phyloP scores from a whole-genome alignment of 2,113 vertebrate genomes.

The Tupaia chinensis region DNA sequence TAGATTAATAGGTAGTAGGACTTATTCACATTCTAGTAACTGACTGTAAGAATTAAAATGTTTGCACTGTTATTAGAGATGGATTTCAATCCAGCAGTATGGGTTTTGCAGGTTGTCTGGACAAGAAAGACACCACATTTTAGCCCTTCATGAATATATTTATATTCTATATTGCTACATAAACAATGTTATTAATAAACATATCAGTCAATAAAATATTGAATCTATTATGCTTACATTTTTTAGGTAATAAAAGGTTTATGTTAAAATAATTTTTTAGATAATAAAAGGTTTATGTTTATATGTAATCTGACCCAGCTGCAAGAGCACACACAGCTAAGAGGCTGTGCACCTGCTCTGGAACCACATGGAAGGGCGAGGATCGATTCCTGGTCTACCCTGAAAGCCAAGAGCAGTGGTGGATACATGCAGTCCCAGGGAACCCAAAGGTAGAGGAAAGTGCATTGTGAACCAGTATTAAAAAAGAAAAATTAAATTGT shows the following conservation, averaged over 20 bases:
- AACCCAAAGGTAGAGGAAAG: too few relatives aligned
- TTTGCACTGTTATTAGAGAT: neutral
- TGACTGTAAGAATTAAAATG: neutral
- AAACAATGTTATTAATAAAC: neutral
- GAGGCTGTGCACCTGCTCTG: too few relatives aligned
- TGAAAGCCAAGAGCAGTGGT: too few relatives aligned
- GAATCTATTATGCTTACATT: neutral
- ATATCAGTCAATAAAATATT: neutral
- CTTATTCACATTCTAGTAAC: neutral
- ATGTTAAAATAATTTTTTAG: neutral
- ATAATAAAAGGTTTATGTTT: too few relatives aligned
- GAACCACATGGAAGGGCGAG: too few relatives aligned
- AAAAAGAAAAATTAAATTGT: too few relatives aligned
- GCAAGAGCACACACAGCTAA: too few relatives aligned
- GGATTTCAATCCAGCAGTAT: neutral
- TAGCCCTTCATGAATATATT: too few relatives aligned
- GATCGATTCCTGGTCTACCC: too few relatives aligned
- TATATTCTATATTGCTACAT: neutral
- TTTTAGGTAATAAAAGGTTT: neutral
- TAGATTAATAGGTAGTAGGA: neutral
- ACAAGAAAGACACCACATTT: neutral
- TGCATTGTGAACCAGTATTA: too few relatives aligned
- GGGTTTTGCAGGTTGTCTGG: neutral
- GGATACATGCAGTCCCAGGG: too few relatives aligned
- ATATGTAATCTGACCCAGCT: too few relatives aligned